Evolutionary conservation across 2,888 invertebrate species (phyloP).

Genomic region (Hoplodrina ambigua): DNA sequence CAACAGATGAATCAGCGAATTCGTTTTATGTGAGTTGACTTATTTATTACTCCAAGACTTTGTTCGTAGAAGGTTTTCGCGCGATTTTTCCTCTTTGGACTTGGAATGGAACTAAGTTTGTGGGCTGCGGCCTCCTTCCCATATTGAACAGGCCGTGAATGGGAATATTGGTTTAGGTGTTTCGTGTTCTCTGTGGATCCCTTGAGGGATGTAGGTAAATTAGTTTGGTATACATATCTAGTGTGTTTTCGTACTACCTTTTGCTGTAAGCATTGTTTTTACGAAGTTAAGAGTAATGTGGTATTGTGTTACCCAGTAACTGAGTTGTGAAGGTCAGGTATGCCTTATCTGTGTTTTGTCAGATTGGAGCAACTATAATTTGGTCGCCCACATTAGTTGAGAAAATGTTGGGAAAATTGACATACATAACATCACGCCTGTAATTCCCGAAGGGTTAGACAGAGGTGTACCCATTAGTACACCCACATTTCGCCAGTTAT

Average conservation of each 20-base stretch:
- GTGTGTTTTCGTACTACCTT: background rate
- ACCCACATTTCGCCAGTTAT: no score
- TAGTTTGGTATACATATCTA: slow-evolving; percentile 22
- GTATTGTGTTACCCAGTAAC: background rate
- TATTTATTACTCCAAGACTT: slow-evolving; percentile 63
- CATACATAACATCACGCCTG: no score
- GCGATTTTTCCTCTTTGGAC: slow-evolving; percentile 46
- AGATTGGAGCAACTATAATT: no score
- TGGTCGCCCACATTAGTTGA: no score
- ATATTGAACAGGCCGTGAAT: slow-evolving; percentile 45
- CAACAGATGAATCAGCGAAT: slow-evolving; percentile 79
- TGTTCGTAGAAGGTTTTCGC: slow-evolving; percentile 30
- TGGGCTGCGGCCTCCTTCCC: slow-evolving; percentile 24
- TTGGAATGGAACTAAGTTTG: slow-evolving; percentile 49
- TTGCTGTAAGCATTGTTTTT: background rate
- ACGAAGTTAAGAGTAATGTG: background rate
- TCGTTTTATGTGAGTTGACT: slow-evolving; percentile 78
- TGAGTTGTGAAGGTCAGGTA: background rate
- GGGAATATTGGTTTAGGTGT: slow-evolving; percentile 23
- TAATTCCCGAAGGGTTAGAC: no score
- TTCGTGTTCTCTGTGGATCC: slow-evolving; percentile 20
- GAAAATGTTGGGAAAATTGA: no score
- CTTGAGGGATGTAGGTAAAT: slow-evolving; percentile 25
- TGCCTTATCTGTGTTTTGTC: no score
- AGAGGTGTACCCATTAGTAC: no score